Percentiles rank a stretch among this genome's conserved stretches.
Evolutionary conservation across 2,113 vertebrate genomes (phyloP).

Genomic region (Aegithalos caudatus): DNA sequence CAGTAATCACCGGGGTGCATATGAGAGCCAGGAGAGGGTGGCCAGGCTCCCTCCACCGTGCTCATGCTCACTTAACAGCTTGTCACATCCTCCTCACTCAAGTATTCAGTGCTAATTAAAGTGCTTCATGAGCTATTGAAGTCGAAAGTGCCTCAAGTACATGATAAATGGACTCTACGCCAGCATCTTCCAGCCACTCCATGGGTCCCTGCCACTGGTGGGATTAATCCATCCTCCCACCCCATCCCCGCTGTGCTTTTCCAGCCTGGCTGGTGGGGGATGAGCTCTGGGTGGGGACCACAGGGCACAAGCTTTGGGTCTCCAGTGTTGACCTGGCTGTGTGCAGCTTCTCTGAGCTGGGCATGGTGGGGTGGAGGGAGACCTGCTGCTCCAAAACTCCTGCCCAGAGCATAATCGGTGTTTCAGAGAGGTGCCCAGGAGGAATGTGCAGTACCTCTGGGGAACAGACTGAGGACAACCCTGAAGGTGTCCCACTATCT

Average conservation of each 20-base stretch:
- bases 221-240: not conserved
- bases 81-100: slow-evolving; percentile 59
- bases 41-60: not conserved
- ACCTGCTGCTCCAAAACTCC: not conserved
- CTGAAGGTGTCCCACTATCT: not conserved
- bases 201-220: not conserved
- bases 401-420: rapidly evolving
- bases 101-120: slow-evolving; percentile 64
- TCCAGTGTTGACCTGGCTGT: rapidly evolving
- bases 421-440: not conserved
- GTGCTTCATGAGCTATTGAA: slow-evolving; percentile 62
- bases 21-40: not conserved
- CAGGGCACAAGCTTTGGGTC: not conserved
- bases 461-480: not conserved
- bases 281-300: not conserved
- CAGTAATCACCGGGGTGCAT: slow-evolving; percentile 5
- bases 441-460: rapidly evolving
- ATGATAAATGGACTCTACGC: slow-evolving; percentile 37
- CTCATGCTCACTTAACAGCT: slow-evolving; percentile 32
- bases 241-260: not conserved
- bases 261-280: rapidly evolving
- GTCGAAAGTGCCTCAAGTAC: slow-evolving; percentile 9
- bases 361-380: rapidly evolving
- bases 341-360: rapidly evolving
- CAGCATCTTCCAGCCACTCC: not conserved